Conservation (phyloP, 2,113 vertebrate species). For the Ctenodactylus gundi region DNA sequence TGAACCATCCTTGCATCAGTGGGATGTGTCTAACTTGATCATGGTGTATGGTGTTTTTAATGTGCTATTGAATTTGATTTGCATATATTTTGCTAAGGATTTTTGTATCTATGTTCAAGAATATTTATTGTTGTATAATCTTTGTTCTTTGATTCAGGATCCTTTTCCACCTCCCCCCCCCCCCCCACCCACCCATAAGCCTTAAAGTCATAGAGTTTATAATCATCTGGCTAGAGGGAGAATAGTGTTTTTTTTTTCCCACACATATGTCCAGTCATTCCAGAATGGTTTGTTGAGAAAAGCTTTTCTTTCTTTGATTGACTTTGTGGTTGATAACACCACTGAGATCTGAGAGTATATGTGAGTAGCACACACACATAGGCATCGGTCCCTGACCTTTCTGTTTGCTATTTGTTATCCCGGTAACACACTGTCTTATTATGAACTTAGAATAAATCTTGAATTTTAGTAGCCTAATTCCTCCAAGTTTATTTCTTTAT, state of each 20-base stretch:
- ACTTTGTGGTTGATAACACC: not conserved
- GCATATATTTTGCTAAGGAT: not conserved
- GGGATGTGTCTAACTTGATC: not conserved
- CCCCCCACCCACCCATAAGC: too few relatives aligned
- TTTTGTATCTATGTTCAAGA: not conserved
- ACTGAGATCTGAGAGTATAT: not conserved
- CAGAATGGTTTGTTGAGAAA: conserved; percentile 18
- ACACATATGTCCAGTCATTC: not conserved
- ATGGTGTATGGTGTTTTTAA: not conserved
- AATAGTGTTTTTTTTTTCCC: not conserved
- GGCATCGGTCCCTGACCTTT: not conserved
- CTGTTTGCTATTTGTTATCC: not conserved
- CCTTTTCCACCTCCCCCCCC: too few relatives aligned
- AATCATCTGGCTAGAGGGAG: not conserved
- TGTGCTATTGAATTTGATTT: not conserved
- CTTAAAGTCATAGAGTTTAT: not conserved
- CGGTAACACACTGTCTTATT: not conserved
- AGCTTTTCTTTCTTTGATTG: not conserved
- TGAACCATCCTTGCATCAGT: not conserved
- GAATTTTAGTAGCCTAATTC: not conserved
- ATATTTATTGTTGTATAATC: not conserved
- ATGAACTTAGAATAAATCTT: not conserved
- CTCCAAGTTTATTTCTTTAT: not conserved
- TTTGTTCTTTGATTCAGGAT: too few relatives aligned
- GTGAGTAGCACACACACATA: accelerated